Evolutionary conservation across 2,888 invertebrate genomes (phyloP), one percentile per base, ranked within the genome.

Genomic region (Polyommatus iphigenia): DNA sequence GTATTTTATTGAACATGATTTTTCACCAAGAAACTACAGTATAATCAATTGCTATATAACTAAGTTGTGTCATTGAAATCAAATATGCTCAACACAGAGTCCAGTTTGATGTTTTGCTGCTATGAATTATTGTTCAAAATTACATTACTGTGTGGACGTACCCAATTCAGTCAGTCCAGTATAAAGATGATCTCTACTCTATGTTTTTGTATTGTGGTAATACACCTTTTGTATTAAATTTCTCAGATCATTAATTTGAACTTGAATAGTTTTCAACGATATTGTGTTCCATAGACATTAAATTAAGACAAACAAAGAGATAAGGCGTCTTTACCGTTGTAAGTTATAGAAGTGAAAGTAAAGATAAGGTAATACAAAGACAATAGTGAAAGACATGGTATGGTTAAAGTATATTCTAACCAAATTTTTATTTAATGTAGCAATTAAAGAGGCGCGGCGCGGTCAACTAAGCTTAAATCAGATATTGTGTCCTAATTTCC

Each of bases 261-360:
- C 75, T 50, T 75, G 75, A 50, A 20, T 75, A 75, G 75, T 54
- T 75, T 75, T 75, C 75, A 75, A 54, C 75, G 32, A 75, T 75
- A 75, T 75, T 75, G 75, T 75, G 50, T 75, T 75, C 75, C 20
- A 75, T 54, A 54, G 75, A 50, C 29, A 24, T 75, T 75, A 50
- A 75, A 75, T 75, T 75, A 54, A 54, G 50, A 3, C 29, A 24
- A 46, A 75, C 50, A 54, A 75, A 75, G 54, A 46, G 24, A 18
- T 75, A 24, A 75, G 75, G 54, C 29, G 50, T 46, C 73, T 46
- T 20, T 4, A 13, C 13, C 72, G 15, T 46, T 20, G 6, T 46
- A 73, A 46, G 72, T 36, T 72, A 72, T 10, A 29, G 15, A 15
- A 67, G 67, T 67, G 67, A 29, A 29, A 18, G 15, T 67, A 32